Base-by-base conservation (phyloP, 2,888 invertebrate species). In the Tineola bisselliella region DNA sequence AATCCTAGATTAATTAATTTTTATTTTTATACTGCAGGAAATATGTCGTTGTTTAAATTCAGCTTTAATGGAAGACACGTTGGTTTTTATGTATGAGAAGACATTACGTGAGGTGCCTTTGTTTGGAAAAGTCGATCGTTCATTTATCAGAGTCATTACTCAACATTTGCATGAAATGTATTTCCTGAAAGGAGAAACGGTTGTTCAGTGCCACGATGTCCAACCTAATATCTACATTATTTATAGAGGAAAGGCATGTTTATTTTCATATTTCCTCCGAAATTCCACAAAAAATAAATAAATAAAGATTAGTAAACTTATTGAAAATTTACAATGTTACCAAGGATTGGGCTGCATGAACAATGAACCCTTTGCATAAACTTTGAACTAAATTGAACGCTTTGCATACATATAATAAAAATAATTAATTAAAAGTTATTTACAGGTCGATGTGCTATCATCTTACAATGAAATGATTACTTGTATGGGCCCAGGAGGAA, bases 71-170 rank as follows among this genome's bases (percentile, higher is more conserved):
- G 88, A 88, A 73, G 89, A 89, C 64, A 84, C 86, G 0, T 71
- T 88, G 44, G 84, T 84, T 3, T 84, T 84, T 63, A 82, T 88
- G 79, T 89, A 89, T 63, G 88, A 88, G 67, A 74, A 73, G 13
- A 87, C 88, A 0, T 69, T 89, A 0, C 73, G 86, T 10, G 86
- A 88, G 66, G 88, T 89, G n/a, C 88, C 89, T 0, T 70, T 89
- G 15, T 89, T 89, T 64, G 83, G 84, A 13, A 84, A 83, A 64
- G 84, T 88, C 58, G 88, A 89, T 65, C 73, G 81, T 11, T 86
- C 88, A 8, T 89, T 89, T 69, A 87, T 88, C 71, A 79, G 88
- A 66, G 83, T 88, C 63, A 76, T 89, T 67, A 87, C 88, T 0
- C 88, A 86, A 65, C 84, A 88, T 64, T 73, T 88, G 2, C 75